A percentile compares a stretch with the other conserved stretches of the same genome.
phyloP scores from a whole-genome alignment of 2,888 invertebrate species.

The Crossocerus cetratus region DNA sequence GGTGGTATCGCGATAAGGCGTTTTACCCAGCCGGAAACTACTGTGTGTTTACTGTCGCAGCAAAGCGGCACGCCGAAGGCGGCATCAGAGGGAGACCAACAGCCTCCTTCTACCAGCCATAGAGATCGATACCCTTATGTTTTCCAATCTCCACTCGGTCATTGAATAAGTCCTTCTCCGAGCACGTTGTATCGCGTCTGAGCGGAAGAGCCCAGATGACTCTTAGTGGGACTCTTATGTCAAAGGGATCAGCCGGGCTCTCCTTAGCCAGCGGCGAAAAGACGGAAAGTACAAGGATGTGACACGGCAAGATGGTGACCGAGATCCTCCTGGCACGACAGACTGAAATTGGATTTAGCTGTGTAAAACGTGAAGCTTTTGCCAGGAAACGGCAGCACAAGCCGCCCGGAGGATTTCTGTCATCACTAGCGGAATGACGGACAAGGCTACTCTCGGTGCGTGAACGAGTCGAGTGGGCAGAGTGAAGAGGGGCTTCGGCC shows the following conservation, averaged over 20 bases:
- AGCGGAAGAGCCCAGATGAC: not conserved
- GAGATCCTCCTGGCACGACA: conserved; percentile 45
- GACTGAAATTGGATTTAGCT: conserved; percentile 61
- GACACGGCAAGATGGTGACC: conserved; percentile 3
- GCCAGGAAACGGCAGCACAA: conserved; percentile 33
- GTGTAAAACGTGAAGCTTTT: conserved; percentile 52
- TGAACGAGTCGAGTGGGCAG: conserved; percentile 29
- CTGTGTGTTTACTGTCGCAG: no score
- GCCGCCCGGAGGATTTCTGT: conserved; percentile 37
- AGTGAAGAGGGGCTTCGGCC: conserved; percentile 36
- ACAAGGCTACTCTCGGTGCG: conserved; percentile 30
- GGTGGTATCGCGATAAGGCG: no score
- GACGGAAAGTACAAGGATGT: conserved; percentile 21
- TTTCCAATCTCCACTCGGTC: no score
- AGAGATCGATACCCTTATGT: no score
- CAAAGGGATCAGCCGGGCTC: no score
- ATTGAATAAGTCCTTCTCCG: no score
- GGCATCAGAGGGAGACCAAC: no score
- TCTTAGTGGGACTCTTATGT: no score
- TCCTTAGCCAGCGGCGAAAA: not conserved
- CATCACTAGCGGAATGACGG: conserved; percentile 50
- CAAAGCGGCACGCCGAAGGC: no score
- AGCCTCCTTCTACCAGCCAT: no score
- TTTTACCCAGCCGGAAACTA: no score
- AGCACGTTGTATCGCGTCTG: not conserved